Percentiles rank a stretch among this genome's conserved stretches.
Evolutionary conservation across 2,797 vertebrate genomes (phyloP).

Genomic region (Sebastiscus tertius): DNA sequence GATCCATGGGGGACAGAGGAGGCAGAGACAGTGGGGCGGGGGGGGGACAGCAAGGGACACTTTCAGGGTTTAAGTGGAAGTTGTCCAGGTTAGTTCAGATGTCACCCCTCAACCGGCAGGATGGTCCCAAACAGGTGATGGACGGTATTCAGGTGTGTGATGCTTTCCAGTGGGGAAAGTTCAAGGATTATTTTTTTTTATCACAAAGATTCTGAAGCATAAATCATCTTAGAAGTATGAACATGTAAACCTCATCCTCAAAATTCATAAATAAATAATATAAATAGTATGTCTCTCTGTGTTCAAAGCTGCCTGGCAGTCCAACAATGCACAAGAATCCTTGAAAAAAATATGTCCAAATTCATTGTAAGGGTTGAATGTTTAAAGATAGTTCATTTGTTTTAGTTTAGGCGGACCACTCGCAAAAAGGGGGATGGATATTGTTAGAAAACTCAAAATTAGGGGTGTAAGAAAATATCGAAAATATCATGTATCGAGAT

Average conservation of each 20-base stretch:
- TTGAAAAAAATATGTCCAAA: neutral
- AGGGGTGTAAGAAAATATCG: fast-evolving
- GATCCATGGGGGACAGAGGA: conserved; percentile 52
- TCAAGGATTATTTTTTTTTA: fast-evolving
- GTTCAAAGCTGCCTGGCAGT: neutral
- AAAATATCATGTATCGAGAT: too few relatives aligned
- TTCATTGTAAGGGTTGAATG: neutral
- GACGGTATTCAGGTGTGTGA: neutral
- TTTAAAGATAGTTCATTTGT: neutral
- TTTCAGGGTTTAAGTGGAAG: conserved; percentile 48
- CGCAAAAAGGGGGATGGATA: neutral
- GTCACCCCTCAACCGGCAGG: neutral
- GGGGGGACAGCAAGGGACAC: conserved; percentile 31
- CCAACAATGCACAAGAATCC: neutral
- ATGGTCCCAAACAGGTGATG: neutral
- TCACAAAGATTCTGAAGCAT: neutral
- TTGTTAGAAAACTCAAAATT: neutral
- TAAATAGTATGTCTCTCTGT: neutral
- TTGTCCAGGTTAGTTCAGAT: conserved; percentile 14
- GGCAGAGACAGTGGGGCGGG: neutral
- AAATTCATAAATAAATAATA: neutral
- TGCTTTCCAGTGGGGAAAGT: neutral
- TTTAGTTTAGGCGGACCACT: neutral
- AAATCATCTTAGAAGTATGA: neutral
- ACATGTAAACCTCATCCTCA: neutral